These are phyloP conservation scores for Erpornis zantholeuca DNA, from an alignment of 2,113 vertebrate species.

Conservation along the genomic window DNA sequence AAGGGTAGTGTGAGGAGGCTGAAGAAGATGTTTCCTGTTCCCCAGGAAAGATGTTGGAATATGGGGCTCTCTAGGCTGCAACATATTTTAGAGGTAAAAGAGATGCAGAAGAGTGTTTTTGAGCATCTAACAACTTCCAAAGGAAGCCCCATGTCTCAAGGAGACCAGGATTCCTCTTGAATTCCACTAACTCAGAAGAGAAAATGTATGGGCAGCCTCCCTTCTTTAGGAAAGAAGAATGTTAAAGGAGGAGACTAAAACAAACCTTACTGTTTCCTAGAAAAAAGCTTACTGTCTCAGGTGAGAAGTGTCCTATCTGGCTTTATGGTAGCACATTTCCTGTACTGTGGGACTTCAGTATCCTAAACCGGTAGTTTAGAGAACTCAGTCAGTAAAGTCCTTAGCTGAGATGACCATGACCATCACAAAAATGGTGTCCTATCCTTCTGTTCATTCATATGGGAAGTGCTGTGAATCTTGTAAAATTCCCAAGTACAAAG, in stretches of 20 bases:
- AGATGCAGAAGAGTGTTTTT: not conserved
- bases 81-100: not conserved
- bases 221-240: not conserved
- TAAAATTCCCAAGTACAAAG: not conserved
- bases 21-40: no score
- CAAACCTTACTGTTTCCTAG: not conserved
- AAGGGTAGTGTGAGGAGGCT: not conserved
- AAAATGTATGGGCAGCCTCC: not conserved
- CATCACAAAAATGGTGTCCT: not conserved
- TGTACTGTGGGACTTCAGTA: not conserved
- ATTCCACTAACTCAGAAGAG: not conserved
- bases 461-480: not conserved
- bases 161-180: not conserved
- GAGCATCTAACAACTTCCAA: not conserved
- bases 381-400: not conserved
- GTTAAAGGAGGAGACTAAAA: not conserved
- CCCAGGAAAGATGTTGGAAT: not conserved
- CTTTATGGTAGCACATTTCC: not conserved
- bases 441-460: not conserved
- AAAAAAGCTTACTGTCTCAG: not conserved
- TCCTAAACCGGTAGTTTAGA: not conserved
- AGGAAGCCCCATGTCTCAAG: not conserved
- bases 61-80: not conserved
- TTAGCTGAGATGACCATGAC: not conserved
- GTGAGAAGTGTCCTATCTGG: not conserved